Conservation (phyloP, 1,140 invertebrate species). For the Hyles vespertilio region DNA sequence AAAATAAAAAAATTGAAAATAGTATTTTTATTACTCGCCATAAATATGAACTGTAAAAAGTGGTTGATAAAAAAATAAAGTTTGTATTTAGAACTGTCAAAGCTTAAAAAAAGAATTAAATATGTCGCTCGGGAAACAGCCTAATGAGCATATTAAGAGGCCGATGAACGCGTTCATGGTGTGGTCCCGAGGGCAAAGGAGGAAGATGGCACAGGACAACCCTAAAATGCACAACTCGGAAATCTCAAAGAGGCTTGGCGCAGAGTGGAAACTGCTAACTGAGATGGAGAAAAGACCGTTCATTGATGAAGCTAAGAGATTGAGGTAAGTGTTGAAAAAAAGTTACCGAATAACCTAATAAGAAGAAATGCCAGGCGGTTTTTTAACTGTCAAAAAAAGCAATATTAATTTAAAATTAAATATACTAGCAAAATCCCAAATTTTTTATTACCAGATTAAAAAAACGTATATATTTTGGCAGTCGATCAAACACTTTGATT, state of each 20-base stretch:
- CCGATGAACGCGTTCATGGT: slow-evolving; percentile 98
- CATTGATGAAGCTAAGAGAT: slow-evolving; percentile 96
- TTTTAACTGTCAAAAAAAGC: no score
- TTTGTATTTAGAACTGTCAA: slow-evolving; percentile 3
- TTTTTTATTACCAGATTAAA: no score
- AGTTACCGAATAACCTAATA: no score
- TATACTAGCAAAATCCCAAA: no score
- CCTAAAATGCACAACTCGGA: slow-evolving; percentile 99
- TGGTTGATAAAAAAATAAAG: slow-evolving; percentile 1
- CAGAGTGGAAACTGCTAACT: slow-evolving; percentile 92
- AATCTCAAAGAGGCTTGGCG: slow-evolving; percentile 93
- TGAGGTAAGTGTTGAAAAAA: slow-evolving; percentile 85
- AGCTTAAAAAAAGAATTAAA: slow-evolving; percentile 17
- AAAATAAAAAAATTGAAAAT: background rate
- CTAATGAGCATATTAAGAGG: slow-evolving; percentile 87
- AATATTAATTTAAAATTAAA: no score
- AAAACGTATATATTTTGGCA: no score
- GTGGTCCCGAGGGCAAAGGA: slow-evolving; percentile 90
- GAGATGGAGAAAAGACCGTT: slow-evolving; percentile 95
- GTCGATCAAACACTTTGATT: no score
- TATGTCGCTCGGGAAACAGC: slow-evolving; percentile 63
- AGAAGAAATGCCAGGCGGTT: no score
- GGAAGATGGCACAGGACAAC: slow-evolving; percentile 98
- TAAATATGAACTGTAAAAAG: slow-evolving; percentile 4
- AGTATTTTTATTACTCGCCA: background rate